phyloP scores from a whole-genome alignment of 2,888 invertebrate genomes.

The Fragum whitleyi region DNA sequence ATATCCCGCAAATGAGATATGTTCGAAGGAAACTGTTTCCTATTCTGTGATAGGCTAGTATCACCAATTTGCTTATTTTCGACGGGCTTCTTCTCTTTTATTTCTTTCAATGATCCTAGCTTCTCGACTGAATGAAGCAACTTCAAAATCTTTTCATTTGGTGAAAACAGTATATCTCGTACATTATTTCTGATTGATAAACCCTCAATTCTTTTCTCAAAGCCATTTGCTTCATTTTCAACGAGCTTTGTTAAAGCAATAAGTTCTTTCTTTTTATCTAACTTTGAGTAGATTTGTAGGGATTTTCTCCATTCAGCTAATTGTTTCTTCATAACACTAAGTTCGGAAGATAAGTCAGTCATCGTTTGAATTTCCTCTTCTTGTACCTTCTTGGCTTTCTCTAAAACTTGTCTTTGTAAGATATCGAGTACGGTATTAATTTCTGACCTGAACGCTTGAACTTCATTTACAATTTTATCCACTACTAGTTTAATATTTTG shows the following conservation, averaged over 20 bases:
- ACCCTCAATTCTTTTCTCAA: background rate
- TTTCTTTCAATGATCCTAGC: background rate
- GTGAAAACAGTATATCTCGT: background rate
- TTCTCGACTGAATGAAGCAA: background rate
- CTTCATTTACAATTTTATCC: background rate
- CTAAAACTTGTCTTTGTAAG: background rate
- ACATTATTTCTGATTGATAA: background rate
- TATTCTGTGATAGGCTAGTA: no score
- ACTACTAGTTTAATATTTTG: background rate
- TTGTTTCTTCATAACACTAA: background rate
- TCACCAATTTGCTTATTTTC: no score
- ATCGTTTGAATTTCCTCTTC: background rate
- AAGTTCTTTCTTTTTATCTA: background rate
- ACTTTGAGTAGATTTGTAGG: background rate
- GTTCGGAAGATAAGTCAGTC: background rate
- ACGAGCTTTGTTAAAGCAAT: background rate
- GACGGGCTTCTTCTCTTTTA: no score
- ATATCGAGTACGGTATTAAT: background rate
- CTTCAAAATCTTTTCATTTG: background rate
- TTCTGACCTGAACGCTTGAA: background rate
- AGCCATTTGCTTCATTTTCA: background rate
- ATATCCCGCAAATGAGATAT: background rate
- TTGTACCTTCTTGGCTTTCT: background rate
- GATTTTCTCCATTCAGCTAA: background rate
- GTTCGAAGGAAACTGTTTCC: no score